These are phyloP conservation scores for Sebastes diploproa DNA, from an alignment of 2,797 vertebrate species.

Conservation along the genomic window DNA sequence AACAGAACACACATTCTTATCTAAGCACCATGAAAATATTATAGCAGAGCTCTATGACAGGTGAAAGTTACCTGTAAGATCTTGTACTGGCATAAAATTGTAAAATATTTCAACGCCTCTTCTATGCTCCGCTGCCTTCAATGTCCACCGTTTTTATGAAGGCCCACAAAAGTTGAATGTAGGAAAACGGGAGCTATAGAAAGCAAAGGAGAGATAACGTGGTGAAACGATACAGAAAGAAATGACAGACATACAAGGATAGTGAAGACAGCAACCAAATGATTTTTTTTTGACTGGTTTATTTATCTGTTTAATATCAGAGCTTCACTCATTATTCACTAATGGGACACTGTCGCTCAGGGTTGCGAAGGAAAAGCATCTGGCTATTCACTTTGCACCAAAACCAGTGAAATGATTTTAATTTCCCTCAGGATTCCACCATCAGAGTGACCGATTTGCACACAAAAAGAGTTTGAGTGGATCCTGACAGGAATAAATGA, in stretches of 20 bases:
- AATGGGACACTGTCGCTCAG: not conserved
- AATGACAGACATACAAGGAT: not conserved
- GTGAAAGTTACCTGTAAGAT: constrained; percentile 5
- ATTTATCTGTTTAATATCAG: not conserved
- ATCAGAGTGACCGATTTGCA: not conserved
- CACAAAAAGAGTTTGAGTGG: not conserved
- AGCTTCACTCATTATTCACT: not conserved
- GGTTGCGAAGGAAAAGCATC: not conserved
- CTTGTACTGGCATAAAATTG: constrained; percentile 5
- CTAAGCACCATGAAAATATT: not conserved
- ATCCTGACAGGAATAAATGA: constrained; percentile 16
- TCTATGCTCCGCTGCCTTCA: not conserved
- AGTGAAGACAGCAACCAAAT: not conserved
- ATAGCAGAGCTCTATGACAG: not conserved
- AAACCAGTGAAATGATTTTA: not conserved
- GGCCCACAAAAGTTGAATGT: not conserved
- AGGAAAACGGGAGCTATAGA: not conserved
- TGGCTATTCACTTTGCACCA: not conserved
- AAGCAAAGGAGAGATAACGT: not conserved
- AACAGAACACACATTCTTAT: not conserved
- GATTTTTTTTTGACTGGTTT: not conserved
- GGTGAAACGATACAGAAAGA: not conserved
- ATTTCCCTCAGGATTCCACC: not conserved
- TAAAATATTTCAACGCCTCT: not conserved
- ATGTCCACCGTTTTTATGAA: not conserved